These are phyloP conservation scores for Chydorus sphaericus DNA, from an alignment of 2,888 invertebrate genomes.

Conservation along the genomic window DNA sequence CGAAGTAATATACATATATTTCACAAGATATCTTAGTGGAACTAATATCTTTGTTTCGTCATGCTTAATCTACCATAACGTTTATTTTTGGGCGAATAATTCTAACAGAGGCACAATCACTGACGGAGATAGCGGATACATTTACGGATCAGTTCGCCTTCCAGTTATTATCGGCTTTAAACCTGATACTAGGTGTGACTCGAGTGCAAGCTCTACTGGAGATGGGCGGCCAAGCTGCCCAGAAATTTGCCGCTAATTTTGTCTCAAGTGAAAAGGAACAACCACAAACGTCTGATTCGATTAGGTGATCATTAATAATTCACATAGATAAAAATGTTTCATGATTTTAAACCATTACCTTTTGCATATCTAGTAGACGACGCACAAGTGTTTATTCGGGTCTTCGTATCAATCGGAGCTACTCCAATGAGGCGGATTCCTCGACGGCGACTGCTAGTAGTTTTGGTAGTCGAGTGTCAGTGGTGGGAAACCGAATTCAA, in stretches of 20 bases:
- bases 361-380: background rate
- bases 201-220: conserved; percentile 4
- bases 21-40: too few relatives aligned
- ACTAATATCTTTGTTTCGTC: too few relatives aligned
- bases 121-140: conserved; percentile 32
- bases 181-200: background rate
- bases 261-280: background rate
- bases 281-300: too few relatives aligned
- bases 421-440: background rate
- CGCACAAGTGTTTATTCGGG: background rate
- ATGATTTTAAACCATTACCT: too few relatives aligned
- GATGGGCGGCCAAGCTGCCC: conserved; percentile 2
- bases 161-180: background rate
- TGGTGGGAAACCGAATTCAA: conserved; percentile 77
- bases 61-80: too few relatives aligned
- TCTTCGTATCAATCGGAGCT: background rate
- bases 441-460: conserved; percentile 37
- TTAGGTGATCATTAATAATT: too few relatives aligned
- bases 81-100: too few relatives aligned
- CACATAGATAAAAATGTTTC: too few relatives aligned
- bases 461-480: conserved; percentile 65
- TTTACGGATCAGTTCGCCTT: conserved; percentile 60
- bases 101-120: background rate
- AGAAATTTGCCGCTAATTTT: background rate
- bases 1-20: too few relatives aligned